Evolutionary conservation across 1,140 invertebrate genomes (phyloP).

Genomic region (Drosophila tropicalis): DNA sequence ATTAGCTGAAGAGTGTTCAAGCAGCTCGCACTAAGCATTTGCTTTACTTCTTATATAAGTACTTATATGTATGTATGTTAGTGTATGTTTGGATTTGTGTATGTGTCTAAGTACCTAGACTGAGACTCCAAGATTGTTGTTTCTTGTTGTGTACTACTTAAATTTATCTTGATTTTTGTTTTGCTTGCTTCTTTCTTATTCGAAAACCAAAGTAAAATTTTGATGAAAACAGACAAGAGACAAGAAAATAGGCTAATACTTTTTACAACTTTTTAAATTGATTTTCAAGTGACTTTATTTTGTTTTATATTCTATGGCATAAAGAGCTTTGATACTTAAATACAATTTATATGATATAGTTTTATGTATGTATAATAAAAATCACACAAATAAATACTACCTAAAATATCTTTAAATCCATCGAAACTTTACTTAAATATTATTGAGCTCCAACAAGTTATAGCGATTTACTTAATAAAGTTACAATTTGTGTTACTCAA

Average conservation of each 20-base stretch:
- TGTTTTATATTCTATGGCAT: too few species aligned
- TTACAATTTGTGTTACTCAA: too few species aligned
- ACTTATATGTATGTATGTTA: background rate
- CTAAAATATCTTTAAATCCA: too few species aligned
- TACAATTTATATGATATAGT: too few species aligned
- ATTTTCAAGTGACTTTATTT: background rate
- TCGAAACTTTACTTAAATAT: too few species aligned
- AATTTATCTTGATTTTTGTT: background rate
- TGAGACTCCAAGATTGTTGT: background rate
- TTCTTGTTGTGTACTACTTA: background rate
- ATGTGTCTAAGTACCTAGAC: background rate
- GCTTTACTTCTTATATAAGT: slow-evolving; percentile 3
- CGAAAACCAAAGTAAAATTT: background rate
- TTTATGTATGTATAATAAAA: too few species aligned
- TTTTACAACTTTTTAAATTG: background rate
- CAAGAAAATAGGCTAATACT: background rate
- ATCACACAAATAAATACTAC: too few species aligned
- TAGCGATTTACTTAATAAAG: too few species aligned
- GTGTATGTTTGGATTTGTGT: background rate
- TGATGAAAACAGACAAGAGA: background rate
- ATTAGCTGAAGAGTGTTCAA: slow-evolving; percentile 18
- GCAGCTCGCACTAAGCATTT: slow-evolving; percentile 4
- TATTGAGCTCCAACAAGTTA: too few species aligned
- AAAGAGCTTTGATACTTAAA: too few species aligned
- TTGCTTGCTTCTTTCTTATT: background rate